phyloP scores from a whole-genome alignment of 1,140 invertebrate genomes.

The Papilio helenus region DNA sequence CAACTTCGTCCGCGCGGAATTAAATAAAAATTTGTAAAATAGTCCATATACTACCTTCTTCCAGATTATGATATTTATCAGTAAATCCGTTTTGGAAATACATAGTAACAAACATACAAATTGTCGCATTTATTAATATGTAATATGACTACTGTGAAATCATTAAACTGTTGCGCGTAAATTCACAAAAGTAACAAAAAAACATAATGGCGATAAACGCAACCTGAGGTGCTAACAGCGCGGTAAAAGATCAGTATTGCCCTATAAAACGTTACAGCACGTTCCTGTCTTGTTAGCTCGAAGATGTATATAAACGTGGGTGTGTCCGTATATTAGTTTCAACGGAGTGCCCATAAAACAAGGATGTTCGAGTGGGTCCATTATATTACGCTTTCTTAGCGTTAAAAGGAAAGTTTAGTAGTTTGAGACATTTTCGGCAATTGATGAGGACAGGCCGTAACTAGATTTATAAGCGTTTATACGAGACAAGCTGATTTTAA shows the following conservation, averaged over 20 bases:
- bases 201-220: conserved; percentile 30
- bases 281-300: conserved; percentile 36
- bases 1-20: no score
- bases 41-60: no score
- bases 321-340: conserved; percentile 38
- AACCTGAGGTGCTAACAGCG: conserved; percentile 38
- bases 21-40: no score
- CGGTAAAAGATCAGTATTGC: conserved; percentile 34
- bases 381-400: conserved; percentile 35
- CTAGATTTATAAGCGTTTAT: conserved; percentile 15
- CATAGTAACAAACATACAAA: no score
- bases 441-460: conserved; percentile 10
- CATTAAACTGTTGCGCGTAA: conserved; percentile 31
- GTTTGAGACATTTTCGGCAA: conserved; percentile 29
- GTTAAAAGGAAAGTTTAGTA: conserved; percentile 40
- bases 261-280: conserved; percentile 35
- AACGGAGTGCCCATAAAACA: conserved; percentile 37
- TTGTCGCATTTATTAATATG: neutral
- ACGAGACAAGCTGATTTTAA: neutral
- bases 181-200: conserved; percentile 37
- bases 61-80: no score
- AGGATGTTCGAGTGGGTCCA: conserved; percentile 36
- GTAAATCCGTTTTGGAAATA: no score
- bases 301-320: conserved; percentile 38
- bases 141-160: neutral